phyloP scores from a whole-genome alignment of 2,113 vertebrate species.

The Neodontobutis hainanensis region DNA sequence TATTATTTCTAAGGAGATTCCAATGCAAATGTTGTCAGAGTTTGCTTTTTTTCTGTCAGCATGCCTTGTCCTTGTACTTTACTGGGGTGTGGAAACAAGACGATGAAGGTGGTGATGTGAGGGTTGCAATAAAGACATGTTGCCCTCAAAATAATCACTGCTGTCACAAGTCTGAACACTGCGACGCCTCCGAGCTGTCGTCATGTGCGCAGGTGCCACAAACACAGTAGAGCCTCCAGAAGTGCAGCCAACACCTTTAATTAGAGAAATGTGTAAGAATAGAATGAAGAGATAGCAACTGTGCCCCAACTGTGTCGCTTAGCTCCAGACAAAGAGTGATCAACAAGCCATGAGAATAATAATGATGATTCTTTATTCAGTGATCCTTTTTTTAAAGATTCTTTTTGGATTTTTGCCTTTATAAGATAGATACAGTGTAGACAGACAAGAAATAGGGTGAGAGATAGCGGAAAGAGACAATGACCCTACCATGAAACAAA shows the following conservation, averaged over 20 bases:
- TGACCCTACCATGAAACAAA: too few species aligned
- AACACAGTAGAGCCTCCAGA: slow-evolving; percentile 55
- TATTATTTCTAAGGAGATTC: slow-evolving; percentile 62
- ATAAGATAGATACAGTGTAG: too few species aligned
- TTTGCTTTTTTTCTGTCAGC: slow-evolving; percentile 56
- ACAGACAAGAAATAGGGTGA: too few species aligned
- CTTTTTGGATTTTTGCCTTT: too few species aligned
- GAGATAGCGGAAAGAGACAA: too few species aligned
- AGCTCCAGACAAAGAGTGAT: slow-evolving; percentile 30
- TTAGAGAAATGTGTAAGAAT: slow-evolving; percentile 71
- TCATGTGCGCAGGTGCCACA: slow-evolving; percentile 67
- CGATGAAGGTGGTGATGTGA: slow-evolving; percentile 5
- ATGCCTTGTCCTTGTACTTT: slow-evolving; percentile 57
- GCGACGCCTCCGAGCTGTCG: slow-evolving; percentile 46
- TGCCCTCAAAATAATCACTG: slow-evolving; percentile 61
- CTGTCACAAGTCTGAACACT: slow-evolving; percentile 57
- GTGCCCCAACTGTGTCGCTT: slow-evolving; percentile 34
- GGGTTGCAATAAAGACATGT: slow-evolving; percentile 45
- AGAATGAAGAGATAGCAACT: slow-evolving; percentile 41
- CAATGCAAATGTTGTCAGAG: slow-evolving; percentile 43
- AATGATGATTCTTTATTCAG: background rate
- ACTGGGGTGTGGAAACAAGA: slow-evolving; percentile 40
- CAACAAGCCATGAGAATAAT: slow-evolving; percentile 16
- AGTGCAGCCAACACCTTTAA: slow-evolving; percentile 75
- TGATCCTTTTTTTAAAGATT: too few species aligned